A percentile compares a stretch with the other conserved stretches of the same genome.
phyloP scores from a whole-genome alignment of 2,888 invertebrate species.

The Keiferia lycopersicella region DNA sequence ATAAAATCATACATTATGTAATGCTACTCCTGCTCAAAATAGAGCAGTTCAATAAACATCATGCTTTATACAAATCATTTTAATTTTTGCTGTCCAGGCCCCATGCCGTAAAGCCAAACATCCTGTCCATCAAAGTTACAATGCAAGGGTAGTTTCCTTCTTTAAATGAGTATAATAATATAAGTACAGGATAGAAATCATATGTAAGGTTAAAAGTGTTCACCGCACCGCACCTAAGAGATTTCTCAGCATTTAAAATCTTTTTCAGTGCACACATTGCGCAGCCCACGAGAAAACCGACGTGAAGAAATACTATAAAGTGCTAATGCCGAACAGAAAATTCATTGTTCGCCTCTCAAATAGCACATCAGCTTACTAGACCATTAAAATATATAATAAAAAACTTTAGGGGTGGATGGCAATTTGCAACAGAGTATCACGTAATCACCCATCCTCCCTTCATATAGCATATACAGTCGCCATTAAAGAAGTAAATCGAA shows the following conservation, averaged over 20 bases:
- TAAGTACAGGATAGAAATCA: too few species aligned
- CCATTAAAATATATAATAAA: neutral
- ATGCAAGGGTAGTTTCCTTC: conserved; percentile 23
- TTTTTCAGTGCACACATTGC: conserved; percentile 44
- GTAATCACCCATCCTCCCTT: conserved; percentile 3
- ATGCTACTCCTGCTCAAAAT: too few species aligned
- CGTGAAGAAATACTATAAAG: conserved; percentile 37
- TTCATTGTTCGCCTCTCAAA: conserved; percentile 41
- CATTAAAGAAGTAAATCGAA: neutral
- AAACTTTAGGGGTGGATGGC: neutral
- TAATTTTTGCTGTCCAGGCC: conserved; percentile 15
- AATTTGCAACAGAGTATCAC: neutral
- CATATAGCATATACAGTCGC: neutral
- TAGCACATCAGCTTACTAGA: conserved; percentile 38
- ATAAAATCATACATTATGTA: too few species aligned
- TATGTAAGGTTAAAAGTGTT: too few species aligned
- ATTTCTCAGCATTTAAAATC: conserved; percentile 4
- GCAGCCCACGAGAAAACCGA: conserved; percentile 33
- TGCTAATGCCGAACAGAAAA: conserved; percentile 44
- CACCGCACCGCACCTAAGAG: too few species aligned
- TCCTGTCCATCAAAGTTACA: conserved; percentile 8
- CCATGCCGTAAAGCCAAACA: conserved; percentile 20
- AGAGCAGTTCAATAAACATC: too few species aligned
- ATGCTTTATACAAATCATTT: neutral
- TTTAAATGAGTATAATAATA: neutral